These are phyloP conservation scores for Cavia porcellus DNA, from an alignment of 2,113 vertebrate species.

Conservation along the genomic window DNA sequence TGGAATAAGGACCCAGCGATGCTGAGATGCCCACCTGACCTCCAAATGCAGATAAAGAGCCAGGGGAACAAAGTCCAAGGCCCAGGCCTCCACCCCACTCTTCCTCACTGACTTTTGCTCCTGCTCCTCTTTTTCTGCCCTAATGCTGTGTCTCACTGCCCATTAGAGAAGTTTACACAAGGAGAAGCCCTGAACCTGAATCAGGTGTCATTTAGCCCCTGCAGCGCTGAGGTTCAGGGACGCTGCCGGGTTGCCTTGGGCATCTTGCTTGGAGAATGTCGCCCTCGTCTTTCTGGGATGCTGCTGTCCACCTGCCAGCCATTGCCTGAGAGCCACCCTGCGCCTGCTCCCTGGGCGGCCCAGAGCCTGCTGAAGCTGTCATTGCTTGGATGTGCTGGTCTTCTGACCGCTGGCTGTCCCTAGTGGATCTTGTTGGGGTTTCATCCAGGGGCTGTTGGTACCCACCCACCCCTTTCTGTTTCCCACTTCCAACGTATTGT, in stretches of 20 bases:
- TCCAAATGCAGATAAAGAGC: not conserved
- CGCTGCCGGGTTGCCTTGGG: not conserved
- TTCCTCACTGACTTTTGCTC: not conserved
- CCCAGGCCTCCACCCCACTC: fast-evolving
- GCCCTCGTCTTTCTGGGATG: not conserved
- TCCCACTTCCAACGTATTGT: not conserved
- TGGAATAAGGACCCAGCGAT: not conserved
- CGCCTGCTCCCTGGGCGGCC: not conserved
- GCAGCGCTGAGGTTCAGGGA: not conserved
- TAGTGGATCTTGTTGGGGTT: not conserved
- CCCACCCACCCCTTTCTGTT: not conserved
- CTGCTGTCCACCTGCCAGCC: not conserved
- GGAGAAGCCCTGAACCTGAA: not conserved
- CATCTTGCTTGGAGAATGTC: not conserved
- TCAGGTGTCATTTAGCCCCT: not conserved
- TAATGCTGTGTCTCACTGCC: not conserved
- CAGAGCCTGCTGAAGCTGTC: not conserved
- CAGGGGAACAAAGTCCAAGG: not conserved
- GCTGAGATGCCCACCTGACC: not conserved
- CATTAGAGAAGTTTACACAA: not conserved
- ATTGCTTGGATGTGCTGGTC: fast-evolving
- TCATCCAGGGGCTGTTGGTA: not conserved
- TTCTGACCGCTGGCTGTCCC: not conserved
- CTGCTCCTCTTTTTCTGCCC: not conserved
- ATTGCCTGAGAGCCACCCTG: not conserved